Base-by-base conservation (phyloP, 2,113 vertebrate species). In the Urocynchramus pylzowi region DNA sequence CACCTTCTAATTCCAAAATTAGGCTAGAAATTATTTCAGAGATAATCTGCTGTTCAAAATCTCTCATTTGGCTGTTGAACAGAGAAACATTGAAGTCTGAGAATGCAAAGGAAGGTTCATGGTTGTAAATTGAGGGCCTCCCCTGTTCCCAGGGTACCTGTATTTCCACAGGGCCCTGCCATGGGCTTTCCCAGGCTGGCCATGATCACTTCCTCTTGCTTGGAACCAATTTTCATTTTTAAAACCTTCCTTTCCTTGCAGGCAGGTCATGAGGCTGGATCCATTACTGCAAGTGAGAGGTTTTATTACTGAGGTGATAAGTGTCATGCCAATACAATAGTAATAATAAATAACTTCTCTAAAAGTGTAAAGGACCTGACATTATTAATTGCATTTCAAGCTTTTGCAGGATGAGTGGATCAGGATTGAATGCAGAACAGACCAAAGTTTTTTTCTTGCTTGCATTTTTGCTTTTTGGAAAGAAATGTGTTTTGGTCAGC, bases 311-410 rank as follows among this genome's bases (percentile, higher is more conserved):
- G 73, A 75, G 80, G 76, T 89, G 93, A 16, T 88, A 73, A 95
- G 88, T 93, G 95, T 81, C 83, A 61, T 87, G 73, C 84, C 71
- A 84, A 93, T 70, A 95, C 91, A 93, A 95, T 68, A 75, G 90
- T 89, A 81, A 92, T 84, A 95, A 90, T 93, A 97, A 95, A 93
- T 93, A 92, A 81, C 86, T 88, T 63, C 89, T 94, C 80, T 87
- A 19, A 47, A 89, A 90, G 60, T 71, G 68, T 70, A 78, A 89
- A 90, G 90, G 68, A 19, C n/a, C 30, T 92, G 91, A 87, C 76
- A 44, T 95, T 81, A 95, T 95, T 95, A 97, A 96, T 95, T 96
- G 54, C 68, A 77, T 81, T 63, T 86, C 86, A 84, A 70, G 86
- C 8, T 33, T 73, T 81, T 78, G 83, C 89, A 86, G 80, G 0